These are phyloP conservation scores for Papilio protenor DNA, from an alignment of 2,888 invertebrate species.

Conservation along the genomic window DNA sequence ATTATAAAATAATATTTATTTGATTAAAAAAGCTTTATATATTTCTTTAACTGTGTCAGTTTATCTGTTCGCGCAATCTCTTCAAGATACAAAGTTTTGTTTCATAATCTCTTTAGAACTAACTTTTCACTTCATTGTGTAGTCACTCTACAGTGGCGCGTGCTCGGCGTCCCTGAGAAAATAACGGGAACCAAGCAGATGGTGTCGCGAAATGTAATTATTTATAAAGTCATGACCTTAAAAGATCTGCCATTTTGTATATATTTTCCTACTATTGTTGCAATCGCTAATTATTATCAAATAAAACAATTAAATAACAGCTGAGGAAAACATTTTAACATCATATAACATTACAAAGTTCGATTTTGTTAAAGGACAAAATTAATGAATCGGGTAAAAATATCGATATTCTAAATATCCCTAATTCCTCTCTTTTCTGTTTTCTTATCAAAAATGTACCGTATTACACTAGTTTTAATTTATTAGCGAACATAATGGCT, in stretches of 20 bases:
- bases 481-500: not conserved
- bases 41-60: too few relatives aligned
- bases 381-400: not conserved
- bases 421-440: not conserved
- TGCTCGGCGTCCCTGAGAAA: slow-evolving; percentile 53
- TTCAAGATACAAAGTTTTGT: not conserved
- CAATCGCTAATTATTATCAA: not conserved
- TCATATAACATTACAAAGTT: not conserved
- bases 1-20: too few relatives aligned
- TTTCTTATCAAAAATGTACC: not conserved
- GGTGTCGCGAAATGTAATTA: slow-evolving; percentile 49
- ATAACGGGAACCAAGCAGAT: slow-evolving; percentile 61
- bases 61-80: too few relatives aligned
- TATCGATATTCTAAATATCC: not conserved
- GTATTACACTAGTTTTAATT: not conserved
- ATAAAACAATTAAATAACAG: not conserved
- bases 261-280: slow-evolving; percentile 38
- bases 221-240: slow-evolving; percentile 38
- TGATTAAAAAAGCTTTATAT: too few relatives aligned
- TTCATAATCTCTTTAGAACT: not conserved
- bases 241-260: slow-evolving; percentile 22
- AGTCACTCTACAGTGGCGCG: slow-evolving; percentile 30
- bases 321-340: not conserved
- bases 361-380: not conserved
- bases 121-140: not conserved